Evolutionary conservation across 2,797 vertebrate genomes (phyloP).

Genomic region (Sebastolobus alascanus): DNA sequence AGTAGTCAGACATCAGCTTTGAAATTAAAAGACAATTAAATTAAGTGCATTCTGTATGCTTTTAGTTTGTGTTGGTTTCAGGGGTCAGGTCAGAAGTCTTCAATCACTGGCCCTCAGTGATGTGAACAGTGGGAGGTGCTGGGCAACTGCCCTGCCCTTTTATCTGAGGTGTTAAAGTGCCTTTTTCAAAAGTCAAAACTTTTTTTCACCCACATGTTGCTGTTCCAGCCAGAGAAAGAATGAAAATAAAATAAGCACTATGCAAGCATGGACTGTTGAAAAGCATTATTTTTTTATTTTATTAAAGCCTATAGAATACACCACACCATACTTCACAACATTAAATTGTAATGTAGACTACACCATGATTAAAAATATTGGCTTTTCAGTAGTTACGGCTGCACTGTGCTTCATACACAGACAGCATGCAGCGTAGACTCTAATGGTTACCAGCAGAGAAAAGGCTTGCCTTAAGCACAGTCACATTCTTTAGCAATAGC

Average conservation of each 20-base stretch:
- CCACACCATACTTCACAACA: not conserved
- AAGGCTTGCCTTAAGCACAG: no score
- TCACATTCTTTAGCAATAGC: no score
- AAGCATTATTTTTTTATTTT: not conserved
- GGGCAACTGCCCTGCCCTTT: not conserved
- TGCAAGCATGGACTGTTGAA: fast-evolving
- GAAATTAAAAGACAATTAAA: not conserved
- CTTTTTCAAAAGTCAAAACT: not conserved
- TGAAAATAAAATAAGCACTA: not conserved
- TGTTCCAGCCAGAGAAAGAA: not conserved
- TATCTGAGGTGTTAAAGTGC: not conserved
- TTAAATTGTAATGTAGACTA: not conserved
- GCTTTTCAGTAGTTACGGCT: not conserved
- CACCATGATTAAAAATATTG: not conserved
- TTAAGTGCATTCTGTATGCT: not conserved
- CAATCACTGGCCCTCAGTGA: constrained; percentile 8
- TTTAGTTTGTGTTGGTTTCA: not conserved
- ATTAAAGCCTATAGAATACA: not conserved
- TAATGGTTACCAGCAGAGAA: no score
- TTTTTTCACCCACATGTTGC: not conserved
- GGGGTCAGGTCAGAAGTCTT: constrained; percentile 27
- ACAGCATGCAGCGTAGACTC: no score
- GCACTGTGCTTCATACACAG: not conserved
- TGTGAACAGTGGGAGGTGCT: constrained; percentile 6
- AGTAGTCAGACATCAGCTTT: not conserved